Percentiles rank a stretch among this genome's conserved stretches.
These are phyloP conservation scores for Sebastes taczanowskii DNA, from an alignment of 2,797 vertebrate genomes.

Conservation along the genomic window DNA sequence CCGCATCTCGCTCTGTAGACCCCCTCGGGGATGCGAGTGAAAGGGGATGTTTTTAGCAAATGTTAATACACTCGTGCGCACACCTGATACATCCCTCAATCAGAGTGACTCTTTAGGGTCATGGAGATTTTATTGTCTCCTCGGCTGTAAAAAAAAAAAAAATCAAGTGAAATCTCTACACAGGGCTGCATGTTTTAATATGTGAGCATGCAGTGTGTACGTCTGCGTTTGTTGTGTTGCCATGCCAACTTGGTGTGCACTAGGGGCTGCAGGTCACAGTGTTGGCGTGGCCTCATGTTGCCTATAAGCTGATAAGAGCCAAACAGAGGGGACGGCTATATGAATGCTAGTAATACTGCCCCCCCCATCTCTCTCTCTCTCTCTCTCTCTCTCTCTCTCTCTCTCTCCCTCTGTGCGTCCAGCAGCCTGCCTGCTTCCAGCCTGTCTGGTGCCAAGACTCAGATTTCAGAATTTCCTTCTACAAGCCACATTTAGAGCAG, in stretches of 20 bases:
- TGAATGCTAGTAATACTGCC: constrained; percentile 73
- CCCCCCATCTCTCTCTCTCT: background rate
- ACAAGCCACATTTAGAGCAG: constrained; percentile 90
- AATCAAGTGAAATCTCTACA: background rate
- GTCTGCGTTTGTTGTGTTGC: constrained; percentile 59
- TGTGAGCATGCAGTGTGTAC: background rate
- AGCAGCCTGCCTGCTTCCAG: constrained; percentile 86
- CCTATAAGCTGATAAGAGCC: constrained; percentile 83
- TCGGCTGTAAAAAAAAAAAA: background rate
- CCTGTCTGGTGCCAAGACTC: constrained; percentile 94
- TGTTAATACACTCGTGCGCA: background rate
- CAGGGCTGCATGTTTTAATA: background rate
- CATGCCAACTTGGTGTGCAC: constrained; percentile 37
- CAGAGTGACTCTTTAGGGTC: no score
- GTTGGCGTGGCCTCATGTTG: constrained; percentile 66
- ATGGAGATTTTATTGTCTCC: no score
- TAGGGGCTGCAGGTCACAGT: constrained; percentile 53
- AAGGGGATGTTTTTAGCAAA: constrained; percentile 28
- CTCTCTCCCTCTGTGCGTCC: constrained; percentile 67
- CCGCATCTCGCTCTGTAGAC: background rate
- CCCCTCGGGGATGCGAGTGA: background rate
- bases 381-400: constrained; percentile 23
- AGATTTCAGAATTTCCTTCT: constrained; percentile 92
- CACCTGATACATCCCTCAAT: constrained; percentile 7
- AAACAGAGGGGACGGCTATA: constrained; percentile 69